Evolutionary conservation across 1,140 invertebrate species (phyloP).

Genomic region (Venturia canescens): DNA sequence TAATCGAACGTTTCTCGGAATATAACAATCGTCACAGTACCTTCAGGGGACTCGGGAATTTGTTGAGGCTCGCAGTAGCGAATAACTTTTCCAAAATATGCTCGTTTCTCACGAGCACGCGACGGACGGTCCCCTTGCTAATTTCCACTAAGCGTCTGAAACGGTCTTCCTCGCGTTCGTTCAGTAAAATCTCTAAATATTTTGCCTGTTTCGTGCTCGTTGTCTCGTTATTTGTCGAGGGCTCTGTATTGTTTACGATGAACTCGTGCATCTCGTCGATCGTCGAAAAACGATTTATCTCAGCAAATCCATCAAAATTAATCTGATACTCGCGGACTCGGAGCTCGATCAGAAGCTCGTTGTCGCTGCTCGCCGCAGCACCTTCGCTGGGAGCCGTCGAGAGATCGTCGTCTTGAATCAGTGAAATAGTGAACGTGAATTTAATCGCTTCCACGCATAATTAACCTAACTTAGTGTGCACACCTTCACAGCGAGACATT

Average conservation of each 20-base stretch:
- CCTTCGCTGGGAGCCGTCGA: not conserved
- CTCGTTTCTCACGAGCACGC: constrained; percentile 49
- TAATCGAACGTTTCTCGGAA: too few relatives aligned
- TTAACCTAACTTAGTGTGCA: too few relatives aligned
- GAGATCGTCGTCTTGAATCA: constrained; percentile 30
- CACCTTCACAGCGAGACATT: too few relatives aligned
- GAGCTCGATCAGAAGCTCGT: constrained; percentile 31
- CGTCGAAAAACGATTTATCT: constrained; percentile 52
- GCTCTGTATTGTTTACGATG: constrained; percentile 49
- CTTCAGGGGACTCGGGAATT: constrained; percentile 52
- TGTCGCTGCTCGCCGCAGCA: constrained; percentile 21
- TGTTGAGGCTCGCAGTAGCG: constrained; percentile 49
- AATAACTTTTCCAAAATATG: constrained; percentile 51
- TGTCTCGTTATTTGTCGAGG: not conserved
- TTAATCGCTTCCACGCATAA: too few relatives aligned
- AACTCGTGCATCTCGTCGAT: constrained; percentile 56
- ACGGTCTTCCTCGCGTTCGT: constrained; percentile 49
- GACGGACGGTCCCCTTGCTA: constrained; percentile 47
- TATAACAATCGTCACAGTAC: too few relatives aligned
- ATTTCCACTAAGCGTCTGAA: constrained; percentile 50
- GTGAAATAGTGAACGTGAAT: not conserved
- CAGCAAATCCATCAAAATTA: constrained; percentile 55
- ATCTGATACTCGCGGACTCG: constrained; percentile 53
- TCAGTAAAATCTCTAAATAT: constrained; percentile 53
- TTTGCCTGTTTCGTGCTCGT: constrained; percentile 42